Base-by-base conservation (phyloP, 2,113 vertebrate species). In the Bubo scandiacus region DNA sequence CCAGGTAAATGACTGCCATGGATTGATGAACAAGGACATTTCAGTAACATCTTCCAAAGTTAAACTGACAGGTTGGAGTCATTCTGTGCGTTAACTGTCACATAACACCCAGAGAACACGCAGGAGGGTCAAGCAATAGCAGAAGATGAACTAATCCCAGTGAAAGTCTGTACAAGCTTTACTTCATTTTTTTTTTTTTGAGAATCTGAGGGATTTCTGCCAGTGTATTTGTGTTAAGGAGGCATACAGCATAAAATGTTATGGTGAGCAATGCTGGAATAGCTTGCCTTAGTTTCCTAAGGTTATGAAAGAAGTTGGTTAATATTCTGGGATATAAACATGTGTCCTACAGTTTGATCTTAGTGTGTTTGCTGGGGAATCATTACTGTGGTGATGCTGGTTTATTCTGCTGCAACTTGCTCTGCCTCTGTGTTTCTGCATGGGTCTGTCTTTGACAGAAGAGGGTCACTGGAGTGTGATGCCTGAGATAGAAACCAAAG, bases 21-120 rank as follows among this genome's bases (percentile, higher is more conserved):
- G 86, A 72, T 6, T 94, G 88, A 95, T 94, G 86, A 96, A 13
- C 66, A 88, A 68, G 87, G 93, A 84, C 51, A 52, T 74, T 92
- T 90, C 84, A 83, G 81, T 74, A 92, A 67, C 68, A 40, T 88
- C 77, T 92, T 94, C 29, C 52, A 62, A 72, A 89, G 51, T 91
- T 95, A 86, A 96, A 93, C 58, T 93, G 96, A 90, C 86, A 91
- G 55, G 78, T 90, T 95, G 78, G 74, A 86, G 54, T 58, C 4
- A 6, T 83, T 91, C 66, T 75, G 47, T 88, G 62, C 2, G 0
- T 74, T 77, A 77, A n/a, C 86, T 91, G 74, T 92, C 92, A 57
- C 34, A 29, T 34, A 92, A 80, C 22, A 78, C 47, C 65, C 32
- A 55, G 62, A 88, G n/a, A 90, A 42, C 58, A 52, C 36, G 40